Conservation (phyloP, 2,797 vertebrate species). For the Smutsia gigantea region DNA sequence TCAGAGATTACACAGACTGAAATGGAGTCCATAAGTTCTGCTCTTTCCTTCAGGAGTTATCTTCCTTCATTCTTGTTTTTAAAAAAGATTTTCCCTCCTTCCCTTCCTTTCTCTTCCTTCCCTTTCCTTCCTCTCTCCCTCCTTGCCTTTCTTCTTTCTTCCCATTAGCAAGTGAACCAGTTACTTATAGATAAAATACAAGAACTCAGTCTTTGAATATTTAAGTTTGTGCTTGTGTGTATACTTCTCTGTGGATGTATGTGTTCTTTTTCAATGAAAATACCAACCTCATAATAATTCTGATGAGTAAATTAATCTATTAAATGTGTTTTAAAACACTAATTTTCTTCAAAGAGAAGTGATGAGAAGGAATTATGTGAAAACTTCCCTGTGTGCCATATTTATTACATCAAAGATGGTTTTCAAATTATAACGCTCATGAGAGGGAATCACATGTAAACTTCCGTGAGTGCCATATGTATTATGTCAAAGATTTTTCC, state of each 20-base stretch:
- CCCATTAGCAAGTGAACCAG: background rate
- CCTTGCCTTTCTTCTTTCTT: background rate
- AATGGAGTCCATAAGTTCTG: background rate
- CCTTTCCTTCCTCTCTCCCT: background rate
- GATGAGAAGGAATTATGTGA: slow-evolving; percentile 38
- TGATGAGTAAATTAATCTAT: slow-evolving; percentile 62
- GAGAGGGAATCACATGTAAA: slow-evolving; percentile 34
- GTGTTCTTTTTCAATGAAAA: slow-evolving; percentile 45
- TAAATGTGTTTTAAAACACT: slow-evolving; percentile 64
- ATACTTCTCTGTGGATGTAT: background rate
- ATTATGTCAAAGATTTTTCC: slow-evolving; percentile 54
- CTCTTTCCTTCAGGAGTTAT: background rate
- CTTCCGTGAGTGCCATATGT: slow-evolving; percentile 5
- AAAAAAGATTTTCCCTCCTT: background rate
- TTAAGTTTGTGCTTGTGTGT: background rate
- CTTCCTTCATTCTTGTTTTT: background rate
- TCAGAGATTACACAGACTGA: background rate
- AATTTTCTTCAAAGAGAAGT: slow-evolving; percentile 73
- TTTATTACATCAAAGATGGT: slow-evolving; percentile 37
- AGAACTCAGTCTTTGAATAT: background rate
- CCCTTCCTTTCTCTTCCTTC: background rate
- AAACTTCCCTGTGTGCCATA: background rate
- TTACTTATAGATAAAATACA: background rate
- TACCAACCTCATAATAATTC: slow-evolving; percentile 10
- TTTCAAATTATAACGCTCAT: background rate